Evolutionary conservation across 2,113 vertebrate species (phyloP), one percentile per base, ranked within the genome.

Genomic region (Tichodroma muraria): DNA sequence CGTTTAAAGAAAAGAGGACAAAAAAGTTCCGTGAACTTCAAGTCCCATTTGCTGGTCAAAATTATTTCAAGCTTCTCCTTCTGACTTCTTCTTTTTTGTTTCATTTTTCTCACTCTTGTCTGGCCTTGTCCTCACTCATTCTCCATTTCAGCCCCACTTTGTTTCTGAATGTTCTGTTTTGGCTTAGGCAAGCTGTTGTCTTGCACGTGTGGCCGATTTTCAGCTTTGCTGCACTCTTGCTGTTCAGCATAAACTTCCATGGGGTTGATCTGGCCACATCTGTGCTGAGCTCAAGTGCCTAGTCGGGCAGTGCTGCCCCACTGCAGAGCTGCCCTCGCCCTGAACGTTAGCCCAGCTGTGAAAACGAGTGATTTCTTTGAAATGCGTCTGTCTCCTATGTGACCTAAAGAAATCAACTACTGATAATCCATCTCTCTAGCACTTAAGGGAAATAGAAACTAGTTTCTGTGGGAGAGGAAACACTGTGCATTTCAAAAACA

Each of bases 391-490:
- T 30, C 66, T 91, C 24, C 66, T 61, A 20, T 31, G 30, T 88
- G 87, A 91, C 91, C 94, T 81, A 35, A 53, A 71, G 65, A 91
- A 52, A 19, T 61, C 73, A 88, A 15, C 53, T 73, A 37, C 59
- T 95, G 85, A 88, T 89, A 85, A 84, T 76, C 49, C 42, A 91
- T 88, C 93, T 66, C 71, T 85, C 28, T 84, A 90, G 19, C 70
- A 23, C 68, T 95, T 94, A 95, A 85, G 38, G 85, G 88, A 97
- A 97, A 96, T 73, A 88, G 89, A 91, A 95, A 97, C 68, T 89
- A 53, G 33, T 82, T 95, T 96, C 30, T 94, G 13, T 89, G 59
- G 59, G 73, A 78, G 54, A 91, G 77, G 81, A 97, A 97, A 79
- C 9, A 33, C 72, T 19, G 18, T n/a, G 72, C 11, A 61, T 49